phyloP scores from a whole-genome alignment of 2,797 vertebrate genomes.

The Peromyscus attwateri region DNA sequence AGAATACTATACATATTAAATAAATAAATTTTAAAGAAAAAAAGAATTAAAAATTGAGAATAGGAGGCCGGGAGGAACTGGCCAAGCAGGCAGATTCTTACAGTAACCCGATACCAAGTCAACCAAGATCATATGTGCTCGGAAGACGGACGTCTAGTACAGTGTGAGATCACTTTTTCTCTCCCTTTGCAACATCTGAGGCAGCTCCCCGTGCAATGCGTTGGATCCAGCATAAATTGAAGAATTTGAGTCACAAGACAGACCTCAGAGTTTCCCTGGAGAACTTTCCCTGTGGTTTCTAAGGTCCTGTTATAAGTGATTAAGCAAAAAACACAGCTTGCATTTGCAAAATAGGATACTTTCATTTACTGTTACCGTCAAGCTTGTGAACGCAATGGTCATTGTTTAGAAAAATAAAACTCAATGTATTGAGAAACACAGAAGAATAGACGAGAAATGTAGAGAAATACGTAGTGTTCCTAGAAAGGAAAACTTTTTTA shows the following conservation, averaged over 20 bases:
- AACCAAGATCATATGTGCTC: not conserved
- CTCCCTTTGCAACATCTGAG: not conserved
- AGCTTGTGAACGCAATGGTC: not conserved
- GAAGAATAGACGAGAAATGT: not conserved
- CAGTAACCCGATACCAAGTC: not conserved
- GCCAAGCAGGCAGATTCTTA: not conserved
- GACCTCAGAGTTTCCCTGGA: not conserved
- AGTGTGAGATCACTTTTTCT: not conserved
- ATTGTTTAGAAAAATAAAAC: not conserved
- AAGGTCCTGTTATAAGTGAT: not conserved
- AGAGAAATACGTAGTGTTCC: not conserved
- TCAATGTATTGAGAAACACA: not conserved
- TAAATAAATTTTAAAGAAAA: too few relatives aligned
- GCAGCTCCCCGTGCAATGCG: not conserved
- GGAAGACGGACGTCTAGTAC: not conserved
- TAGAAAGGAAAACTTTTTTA: not conserved
- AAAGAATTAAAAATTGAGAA: not conserved
- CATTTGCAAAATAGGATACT: not conserved
- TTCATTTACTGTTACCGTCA: not conserved
- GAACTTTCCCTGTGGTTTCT: not conserved
- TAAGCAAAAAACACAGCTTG: not conserved
- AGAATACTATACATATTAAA: too few relatives aligned
- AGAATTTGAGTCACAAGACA: slow-evolving; percentile 12
- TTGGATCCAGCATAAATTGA: not conserved
- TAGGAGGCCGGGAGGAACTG: not conserved